phyloP scores from a whole-genome alignment of 2,797 vertebrate species.

The Coreius guichenoti region DNA sequence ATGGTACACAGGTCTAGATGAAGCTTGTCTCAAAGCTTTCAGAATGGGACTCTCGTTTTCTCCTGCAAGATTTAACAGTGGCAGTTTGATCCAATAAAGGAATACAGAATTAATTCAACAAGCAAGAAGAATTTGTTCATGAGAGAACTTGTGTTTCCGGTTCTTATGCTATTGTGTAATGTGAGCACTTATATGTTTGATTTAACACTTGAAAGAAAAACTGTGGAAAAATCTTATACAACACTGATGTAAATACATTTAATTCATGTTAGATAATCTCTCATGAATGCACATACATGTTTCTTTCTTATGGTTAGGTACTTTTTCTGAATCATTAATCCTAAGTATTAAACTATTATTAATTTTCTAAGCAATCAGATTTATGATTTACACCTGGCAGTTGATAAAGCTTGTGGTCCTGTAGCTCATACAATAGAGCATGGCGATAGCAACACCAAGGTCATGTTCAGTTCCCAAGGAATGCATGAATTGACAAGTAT shows the following conservation, averaged over 20 bases:
- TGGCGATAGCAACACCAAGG: not conserved
- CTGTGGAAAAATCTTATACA: slow-evolving; percentile 10
- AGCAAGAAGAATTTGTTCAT: slow-evolving; percentile 12
- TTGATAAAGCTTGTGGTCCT: not conserved
- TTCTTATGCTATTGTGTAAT: slow-evolving; percentile 8
- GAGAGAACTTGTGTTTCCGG: not conserved
- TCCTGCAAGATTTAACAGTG: slow-evolving; percentile 73
- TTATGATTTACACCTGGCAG: not conserved
- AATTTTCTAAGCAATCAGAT: not conserved
- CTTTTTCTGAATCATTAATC: not conserved
- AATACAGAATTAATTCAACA: not conserved
- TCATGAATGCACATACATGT: not conserved
- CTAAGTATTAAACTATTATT: not conserved
- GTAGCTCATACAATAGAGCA: slow-evolving; percentile 4
- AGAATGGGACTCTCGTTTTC: slow-evolving; percentile 83
- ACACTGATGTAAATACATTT: slow-evolving; percentile 4
- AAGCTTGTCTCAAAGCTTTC: slow-evolving; percentile 85
- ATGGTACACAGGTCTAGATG: slow-evolving; percentile 83
- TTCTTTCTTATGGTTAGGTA: not conserved
- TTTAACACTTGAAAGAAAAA: slow-evolving; percentile 16
- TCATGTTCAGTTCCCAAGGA: not conserved
- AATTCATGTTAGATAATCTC: not conserved
- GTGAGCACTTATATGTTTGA: slow-evolving; percentile 11
- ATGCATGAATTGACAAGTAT: not conserved
- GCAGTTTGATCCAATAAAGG: not conserved